Percentiles rank a stretch among this genome's conserved stretches.
Conservation (phyloP, 2,113 vertebrate species). For the Salvator merianae region DNA sequence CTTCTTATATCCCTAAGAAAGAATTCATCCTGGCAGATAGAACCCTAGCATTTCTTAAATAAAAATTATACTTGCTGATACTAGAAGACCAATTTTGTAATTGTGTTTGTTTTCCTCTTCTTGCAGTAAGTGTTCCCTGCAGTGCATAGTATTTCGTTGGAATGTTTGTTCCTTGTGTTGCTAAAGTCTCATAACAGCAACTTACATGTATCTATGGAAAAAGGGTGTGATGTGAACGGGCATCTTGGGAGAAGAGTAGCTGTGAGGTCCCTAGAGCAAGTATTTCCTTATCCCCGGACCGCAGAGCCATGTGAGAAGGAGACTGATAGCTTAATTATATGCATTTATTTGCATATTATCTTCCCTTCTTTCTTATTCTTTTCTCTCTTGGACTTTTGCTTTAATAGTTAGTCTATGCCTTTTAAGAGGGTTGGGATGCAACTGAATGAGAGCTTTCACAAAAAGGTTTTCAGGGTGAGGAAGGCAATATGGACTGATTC, state of each 20-base stretch:
- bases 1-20: not conserved
- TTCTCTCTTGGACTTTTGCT: not conserved
- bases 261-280: not conserved
- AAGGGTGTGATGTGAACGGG: not conserved
- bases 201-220: not conserved
- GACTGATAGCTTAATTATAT: not conserved
- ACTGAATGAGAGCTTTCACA: not conserved
- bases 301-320: not conserved
- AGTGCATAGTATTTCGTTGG: not conserved
- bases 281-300: not conserved
- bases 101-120: not conserved
- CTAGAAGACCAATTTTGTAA: not conserved
- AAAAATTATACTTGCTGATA: not conserved
- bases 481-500: not conserved
- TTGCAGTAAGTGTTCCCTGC: not conserved
- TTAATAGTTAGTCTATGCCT: not conserved
- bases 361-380: not conserved
- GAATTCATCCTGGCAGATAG: not conserved
- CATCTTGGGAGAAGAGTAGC: not conserved
- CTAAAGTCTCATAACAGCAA: not conserved
- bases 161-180: slow-evolving; percentile 8
- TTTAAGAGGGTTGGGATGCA: not conserved
- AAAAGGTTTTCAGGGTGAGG: not conserved
- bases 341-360: not conserved
- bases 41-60: not conserved